Conservation (phyloP, 2,888 invertebrate species). For the Meandrusa payeni region DNA sequence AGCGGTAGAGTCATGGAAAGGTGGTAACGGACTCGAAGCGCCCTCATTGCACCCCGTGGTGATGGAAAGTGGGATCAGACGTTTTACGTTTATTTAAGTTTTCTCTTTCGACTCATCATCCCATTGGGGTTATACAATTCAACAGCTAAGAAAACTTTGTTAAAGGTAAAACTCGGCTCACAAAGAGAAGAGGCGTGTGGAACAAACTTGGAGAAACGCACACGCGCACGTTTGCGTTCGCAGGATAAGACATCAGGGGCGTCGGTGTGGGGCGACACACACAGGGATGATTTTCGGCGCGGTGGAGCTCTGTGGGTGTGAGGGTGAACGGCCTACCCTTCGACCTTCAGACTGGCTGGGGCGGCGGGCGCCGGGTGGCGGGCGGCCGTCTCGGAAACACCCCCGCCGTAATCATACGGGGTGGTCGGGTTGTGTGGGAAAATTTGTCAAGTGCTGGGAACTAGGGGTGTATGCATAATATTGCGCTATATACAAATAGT, state of each 20-base stretch:
- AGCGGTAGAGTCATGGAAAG: no score
- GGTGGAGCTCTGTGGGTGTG: constrained; percentile 33
- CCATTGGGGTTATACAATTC: no score
- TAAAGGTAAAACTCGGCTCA: neutral
- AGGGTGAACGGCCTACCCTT: constrained; percentile 65
- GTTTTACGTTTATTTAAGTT: no score
- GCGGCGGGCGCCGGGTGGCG: constrained; percentile 40
- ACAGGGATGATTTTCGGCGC: constrained; percentile 27
- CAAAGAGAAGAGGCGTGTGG: neutral
- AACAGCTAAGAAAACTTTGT: neutral
- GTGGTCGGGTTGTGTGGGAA: constrained; percentile 27
- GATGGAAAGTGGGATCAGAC: no score
- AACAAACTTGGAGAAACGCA: constrained; percentile 1
- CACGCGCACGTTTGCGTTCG: neutral
- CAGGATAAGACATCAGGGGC: neutral
- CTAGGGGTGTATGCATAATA: constrained; percentile 20
- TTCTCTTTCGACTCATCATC: no score
- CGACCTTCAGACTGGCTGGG: constrained; percentile 72
- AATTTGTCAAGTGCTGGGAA: constrained; percentile 24
- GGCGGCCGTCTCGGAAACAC: constrained; percentile 68
- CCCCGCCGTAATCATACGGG: constrained; percentile 29
- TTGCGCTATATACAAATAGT: neutral
- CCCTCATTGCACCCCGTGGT: no score
- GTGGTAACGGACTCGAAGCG: no score
- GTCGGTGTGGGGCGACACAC: constrained; percentile 17